Evolutionary conservation across 2,888 invertebrate genomes (phyloP).

Genomic region (Cynaeus angustus): DNA sequence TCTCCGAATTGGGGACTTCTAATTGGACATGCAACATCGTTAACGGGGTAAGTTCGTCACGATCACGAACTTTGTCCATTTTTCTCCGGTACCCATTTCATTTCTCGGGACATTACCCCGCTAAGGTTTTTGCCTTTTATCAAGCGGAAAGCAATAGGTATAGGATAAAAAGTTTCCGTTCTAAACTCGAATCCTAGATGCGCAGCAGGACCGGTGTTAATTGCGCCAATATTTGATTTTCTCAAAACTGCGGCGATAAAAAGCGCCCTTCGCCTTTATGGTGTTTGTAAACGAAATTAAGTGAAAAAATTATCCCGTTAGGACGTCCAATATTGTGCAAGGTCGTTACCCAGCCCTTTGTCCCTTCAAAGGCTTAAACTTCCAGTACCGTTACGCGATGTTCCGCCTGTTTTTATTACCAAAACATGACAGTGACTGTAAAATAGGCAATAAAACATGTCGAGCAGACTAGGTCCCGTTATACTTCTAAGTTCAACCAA

Average conservation of each 20-base stretch:
- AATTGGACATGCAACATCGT: conserved; percentile 21
- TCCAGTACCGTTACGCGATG: conserved; percentile 66
- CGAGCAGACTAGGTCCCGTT: conserved; percentile 65
- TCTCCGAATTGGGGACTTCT: conserved; percentile 10
- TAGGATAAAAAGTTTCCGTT: conserved; percentile 9
- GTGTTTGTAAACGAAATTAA: conserved; percentile 59
- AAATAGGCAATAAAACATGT: conserved; percentile 69
- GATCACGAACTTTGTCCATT: conserved; percentile 5
- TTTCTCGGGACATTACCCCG: conserved; percentile 34
- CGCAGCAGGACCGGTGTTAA: neutral
- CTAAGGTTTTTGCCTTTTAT: conserved; percentile 22
- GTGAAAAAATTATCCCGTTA: conserved; percentile 61
- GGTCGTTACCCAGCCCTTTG: conserved; percentile 61
- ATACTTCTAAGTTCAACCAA: conserved; percentile 59
- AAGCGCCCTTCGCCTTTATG: conserved; percentile 20
- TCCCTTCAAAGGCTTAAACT: conserved; percentile 54
- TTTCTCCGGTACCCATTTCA: conserved; percentile 18
- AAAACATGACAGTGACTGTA: conserved; percentile 68
- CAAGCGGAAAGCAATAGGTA: conserved; percentile 38
- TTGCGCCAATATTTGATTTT: conserved; percentile 1
- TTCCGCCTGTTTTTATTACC: conserved; percentile 69
- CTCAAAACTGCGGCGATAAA: conserved; percentile 5
- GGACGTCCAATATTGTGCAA: conserved; percentile 59
- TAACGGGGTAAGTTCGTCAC: neutral
- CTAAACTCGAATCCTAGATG: neutral